Conservation (phyloP, 2,888 invertebrate genomes). For the Sclerodermus sp. region DNA sequence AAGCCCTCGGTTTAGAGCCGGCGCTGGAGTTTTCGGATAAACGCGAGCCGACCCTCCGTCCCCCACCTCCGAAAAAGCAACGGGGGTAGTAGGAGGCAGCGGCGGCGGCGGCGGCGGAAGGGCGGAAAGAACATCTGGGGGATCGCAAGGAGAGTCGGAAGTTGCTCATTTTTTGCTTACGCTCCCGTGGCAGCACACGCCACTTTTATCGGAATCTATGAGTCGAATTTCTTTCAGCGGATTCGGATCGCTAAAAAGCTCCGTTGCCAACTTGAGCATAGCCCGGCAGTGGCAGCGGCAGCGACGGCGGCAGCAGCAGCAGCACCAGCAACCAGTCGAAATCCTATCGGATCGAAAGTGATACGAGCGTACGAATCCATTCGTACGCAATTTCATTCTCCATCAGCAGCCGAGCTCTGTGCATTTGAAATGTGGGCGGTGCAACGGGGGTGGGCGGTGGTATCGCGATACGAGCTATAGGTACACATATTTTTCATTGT, state of each 20-base stretch:
- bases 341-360: not conserved
- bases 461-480: too few relatives aligned
- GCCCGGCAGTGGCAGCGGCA: too few relatives aligned
- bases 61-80: too few relatives aligned
- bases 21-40: too few relatives aligned
- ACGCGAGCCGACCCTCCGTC: constrained; percentile 3
- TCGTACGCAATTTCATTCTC: too few relatives aligned
- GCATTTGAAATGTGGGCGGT: not conserved
- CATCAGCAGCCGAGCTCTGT: not conserved
- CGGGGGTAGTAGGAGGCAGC: too few relatives aligned
- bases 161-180: constrained; percentile 1
- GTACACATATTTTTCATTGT: too few relatives aligned
- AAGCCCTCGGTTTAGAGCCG: not conserved
- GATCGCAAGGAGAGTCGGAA: not conserved
- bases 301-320: too few relatives aligned
- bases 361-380: not conserved
- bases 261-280: not conserved
- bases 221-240: constrained; percentile 5
- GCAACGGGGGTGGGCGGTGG: too few relatives aligned
- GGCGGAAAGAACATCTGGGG: not conserved
- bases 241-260: constrained; percentile 1
- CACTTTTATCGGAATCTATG: constrained; percentile 5
- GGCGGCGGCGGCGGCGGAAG: not conserved
- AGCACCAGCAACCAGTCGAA: not conserved
- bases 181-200: not conserved